Conservation (phyloP, 2,888 invertebrate species). For the Drosophila paramelanica region DNA sequence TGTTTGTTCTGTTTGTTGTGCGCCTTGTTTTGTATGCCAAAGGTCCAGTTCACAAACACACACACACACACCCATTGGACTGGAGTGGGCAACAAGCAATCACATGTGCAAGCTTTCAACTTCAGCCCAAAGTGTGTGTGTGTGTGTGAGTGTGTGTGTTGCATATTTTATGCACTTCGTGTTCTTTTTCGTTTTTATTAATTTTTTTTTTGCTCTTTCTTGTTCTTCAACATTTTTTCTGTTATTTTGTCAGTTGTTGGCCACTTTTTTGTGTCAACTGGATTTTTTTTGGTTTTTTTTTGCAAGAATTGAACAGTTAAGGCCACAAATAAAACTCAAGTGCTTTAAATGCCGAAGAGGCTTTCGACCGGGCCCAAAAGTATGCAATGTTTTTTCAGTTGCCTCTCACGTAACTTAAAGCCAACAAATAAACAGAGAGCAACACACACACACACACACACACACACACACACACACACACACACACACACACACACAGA, state of each 20-base stretch:
- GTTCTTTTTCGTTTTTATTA: neutral
- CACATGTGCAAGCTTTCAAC: conserved; percentile 41
- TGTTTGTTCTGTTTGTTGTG: conserved; percentile 62
- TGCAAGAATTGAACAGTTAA: conserved; percentile 11
- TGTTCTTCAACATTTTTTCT: conserved; percentile 10
- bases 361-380: conserved; percentile 16
- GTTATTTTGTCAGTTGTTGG: conserved; percentile 26
- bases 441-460: neutral
- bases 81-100: conserved; percentile 25
- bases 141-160: conserved; percentile 27
- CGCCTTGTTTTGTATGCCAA: conserved; percentile 68
- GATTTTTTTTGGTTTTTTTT: neutral
- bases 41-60: conserved; percentile 41
- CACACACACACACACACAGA: neutral
- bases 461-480: too few species aligned
- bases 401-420: conserved; percentile 35
- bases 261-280: neutral
- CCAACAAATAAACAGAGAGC: conserved; percentile 8
- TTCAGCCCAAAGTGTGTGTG: conserved; percentile 6
- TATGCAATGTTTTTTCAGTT: conserved; percentile 13
- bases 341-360: conserved; percentile 19
- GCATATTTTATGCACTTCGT: conserved; percentile 52
- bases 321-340: conserved; percentile 15
- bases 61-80: conserved; percentile 8
- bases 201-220: neutral